Evolutionary conservation across 2,888 invertebrate genomes (phyloP).

Genomic region (Acleris cristana): DNA sequence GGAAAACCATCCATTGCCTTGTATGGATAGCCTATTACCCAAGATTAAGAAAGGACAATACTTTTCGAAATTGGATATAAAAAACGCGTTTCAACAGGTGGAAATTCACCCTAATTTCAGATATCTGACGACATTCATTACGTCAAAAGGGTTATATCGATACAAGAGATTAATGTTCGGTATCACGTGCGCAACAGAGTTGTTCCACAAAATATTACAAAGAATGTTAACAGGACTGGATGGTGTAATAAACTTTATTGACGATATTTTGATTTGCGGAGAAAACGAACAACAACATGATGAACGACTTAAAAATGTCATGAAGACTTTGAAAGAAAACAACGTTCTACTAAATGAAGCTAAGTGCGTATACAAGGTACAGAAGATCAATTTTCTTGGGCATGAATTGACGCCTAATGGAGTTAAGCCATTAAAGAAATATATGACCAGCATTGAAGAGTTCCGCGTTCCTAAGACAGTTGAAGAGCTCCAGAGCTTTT

Average conservation of each 20-base stretch:
- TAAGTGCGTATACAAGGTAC: background rate
- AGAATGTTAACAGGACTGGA: background rate
- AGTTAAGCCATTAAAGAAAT: background rate
- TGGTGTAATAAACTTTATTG: background rate
- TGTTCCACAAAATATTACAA: conserved; percentile 3
- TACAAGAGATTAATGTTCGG: conserved; percentile 1
- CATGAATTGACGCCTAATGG: background rate
- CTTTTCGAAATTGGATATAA: conserved; percentile 53
- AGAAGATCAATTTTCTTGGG: background rate
- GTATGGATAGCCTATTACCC: conserved; percentile 43
- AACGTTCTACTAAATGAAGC: background rate
- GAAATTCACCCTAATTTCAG: conserved; percentile 29
- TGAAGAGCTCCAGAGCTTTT: background rate
- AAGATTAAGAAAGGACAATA: conserved; percentile 42
- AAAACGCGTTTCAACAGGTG: conserved; percentile 55
- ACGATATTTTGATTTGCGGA: background rate
- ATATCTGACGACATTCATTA: conserved; percentile 53
- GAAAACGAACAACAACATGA: background rate
- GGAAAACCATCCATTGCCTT: conserved; percentile 45
- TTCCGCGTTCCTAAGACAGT: background rate
- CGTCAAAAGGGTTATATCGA: background rate
- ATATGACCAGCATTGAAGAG: background rate
- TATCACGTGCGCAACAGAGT: background rate
- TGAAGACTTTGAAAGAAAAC: background rate
- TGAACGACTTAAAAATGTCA: background rate